Evolutionary conservation across 2,888 invertebrate genomes (phyloP), one percentile per base, ranked within the genome.

Genomic region (Platycheirus rosarum): DNA sequence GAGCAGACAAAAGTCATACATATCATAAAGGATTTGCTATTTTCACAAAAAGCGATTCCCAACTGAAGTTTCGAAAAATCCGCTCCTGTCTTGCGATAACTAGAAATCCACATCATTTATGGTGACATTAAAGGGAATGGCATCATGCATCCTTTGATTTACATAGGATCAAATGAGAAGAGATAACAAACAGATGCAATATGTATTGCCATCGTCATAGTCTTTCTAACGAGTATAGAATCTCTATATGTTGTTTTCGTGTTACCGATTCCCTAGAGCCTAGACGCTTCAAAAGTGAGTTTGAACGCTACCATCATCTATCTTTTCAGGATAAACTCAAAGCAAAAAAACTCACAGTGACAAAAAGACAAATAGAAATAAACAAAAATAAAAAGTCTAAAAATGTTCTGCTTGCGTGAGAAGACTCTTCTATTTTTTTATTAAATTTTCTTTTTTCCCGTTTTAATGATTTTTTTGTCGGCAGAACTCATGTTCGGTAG

Each of bases 201-300:
- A 46, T 46, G 62, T 71, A 60, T 53, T 16, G 20, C 42, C 53
- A 26, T 37, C 13, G 13, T 16, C 46, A 5, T 57, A 20, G 37
- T 55, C 37, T 14, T 63, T 20, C 40, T 29, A 11, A 57, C 35
- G 51, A 71, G 13, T 16, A 1, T 13, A 42, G 48, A 70, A 71
- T 66, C 62, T 53, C 73, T 78, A 66, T 73, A 71, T 73, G 73
- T 71, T 60, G 60, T 73, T 46, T 77, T 60, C 71, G 26, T 77
- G 77, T 66, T 71, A 73, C 78, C 66, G 78, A 78, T 78, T 78
- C 78, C 78, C 73, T 68, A 48, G 78, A 62, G 73, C 78, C 73
- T 68, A 48, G 78, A 62, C 55, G 73, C 66, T 78, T 78, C 68
- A 78, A 62, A 57, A 48, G 46, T 13, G 73, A 71, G 46, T 73